These are phyloP conservation scores for Aphodius sticticus DNA, from an alignment of 2,888 invertebrate species.

Conservation along the genomic window DNA sequence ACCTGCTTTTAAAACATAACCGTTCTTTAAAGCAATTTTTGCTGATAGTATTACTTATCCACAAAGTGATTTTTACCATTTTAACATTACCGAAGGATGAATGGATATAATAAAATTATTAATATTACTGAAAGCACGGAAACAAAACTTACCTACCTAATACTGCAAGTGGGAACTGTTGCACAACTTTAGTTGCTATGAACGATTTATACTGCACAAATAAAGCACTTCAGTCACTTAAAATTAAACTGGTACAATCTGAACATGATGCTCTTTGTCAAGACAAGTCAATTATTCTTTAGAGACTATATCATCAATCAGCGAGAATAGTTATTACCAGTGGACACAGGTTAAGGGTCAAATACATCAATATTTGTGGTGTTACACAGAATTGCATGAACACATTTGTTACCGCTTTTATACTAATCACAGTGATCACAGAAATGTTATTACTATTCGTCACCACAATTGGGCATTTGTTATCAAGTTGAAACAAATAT, in stretches of 20 bases:
- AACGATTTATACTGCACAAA: background rate
- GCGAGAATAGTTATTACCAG: background rate
- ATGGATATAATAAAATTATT: background rate
- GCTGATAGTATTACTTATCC: no score
- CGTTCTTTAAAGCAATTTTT: no score
- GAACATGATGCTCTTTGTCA: background rate
- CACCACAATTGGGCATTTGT: background rate
- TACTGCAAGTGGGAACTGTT: background rate
- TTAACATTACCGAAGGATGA: background rate
- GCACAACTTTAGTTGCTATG: background rate
- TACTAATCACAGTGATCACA: background rate
- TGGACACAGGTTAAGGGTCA: background rate
- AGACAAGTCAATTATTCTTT: slow-evolving; percentile 4
- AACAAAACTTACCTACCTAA: background rate
- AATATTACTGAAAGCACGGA: background rate
- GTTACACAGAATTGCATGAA: background rate
- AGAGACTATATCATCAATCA: background rate
- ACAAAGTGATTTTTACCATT: background rate
- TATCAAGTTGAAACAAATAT: background rate
- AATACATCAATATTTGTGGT: background rate
- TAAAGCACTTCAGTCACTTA: background rate
- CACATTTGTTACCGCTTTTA: background rate
- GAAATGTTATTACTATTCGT: background rate
- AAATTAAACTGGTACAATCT: background rate
- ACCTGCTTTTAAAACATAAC: no score